phyloP scores from a whole-genome alignment of 2,888 invertebrate species.

The Agrochola lychnidis region DNA sequence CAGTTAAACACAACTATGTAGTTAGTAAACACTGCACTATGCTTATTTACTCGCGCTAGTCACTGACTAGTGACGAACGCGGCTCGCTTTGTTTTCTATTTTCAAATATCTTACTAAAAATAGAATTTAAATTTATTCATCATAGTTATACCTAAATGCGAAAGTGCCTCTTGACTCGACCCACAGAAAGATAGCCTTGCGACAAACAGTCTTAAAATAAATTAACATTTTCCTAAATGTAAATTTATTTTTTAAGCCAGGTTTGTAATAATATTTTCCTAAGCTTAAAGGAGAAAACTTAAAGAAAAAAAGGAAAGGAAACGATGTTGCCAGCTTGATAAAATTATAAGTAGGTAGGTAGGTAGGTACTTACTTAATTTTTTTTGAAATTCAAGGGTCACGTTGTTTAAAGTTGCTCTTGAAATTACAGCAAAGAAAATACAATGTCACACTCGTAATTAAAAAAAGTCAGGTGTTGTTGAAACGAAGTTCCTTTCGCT shows the following conservation, averaged over 20 bases:
- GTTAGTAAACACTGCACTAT: conserved; percentile 51
- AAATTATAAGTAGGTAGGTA: background rate
- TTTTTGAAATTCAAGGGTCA: background rate
- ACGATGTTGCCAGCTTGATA: background rate
- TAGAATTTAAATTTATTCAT: background rate
- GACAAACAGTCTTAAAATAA: background rate
- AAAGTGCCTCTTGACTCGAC: conserved; percentile 3
- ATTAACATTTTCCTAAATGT: background rate
- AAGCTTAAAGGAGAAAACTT: background rate
- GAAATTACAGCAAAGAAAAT: background rate
- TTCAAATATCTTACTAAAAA: conserved; percentile 33
- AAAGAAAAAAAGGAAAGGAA: background rate
- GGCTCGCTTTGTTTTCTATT: conserved; percentile 23
- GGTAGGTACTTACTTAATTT: no score
- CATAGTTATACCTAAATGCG: background rate
- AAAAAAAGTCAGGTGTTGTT: background rate
- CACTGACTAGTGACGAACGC: conserved; percentile 34
- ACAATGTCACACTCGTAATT: background rate
- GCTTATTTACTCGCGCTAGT: conserved; percentile 48
- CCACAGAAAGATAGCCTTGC: background rate
- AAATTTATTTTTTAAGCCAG: background rate
- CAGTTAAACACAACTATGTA: conserved; percentile 53
- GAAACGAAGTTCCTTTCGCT: no score
- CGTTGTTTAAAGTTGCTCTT: background rate
- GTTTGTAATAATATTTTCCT: background rate